phyloP scores from a whole-genome alignment of 1,140 invertebrate species.

The Ladona fulva region DNA sequence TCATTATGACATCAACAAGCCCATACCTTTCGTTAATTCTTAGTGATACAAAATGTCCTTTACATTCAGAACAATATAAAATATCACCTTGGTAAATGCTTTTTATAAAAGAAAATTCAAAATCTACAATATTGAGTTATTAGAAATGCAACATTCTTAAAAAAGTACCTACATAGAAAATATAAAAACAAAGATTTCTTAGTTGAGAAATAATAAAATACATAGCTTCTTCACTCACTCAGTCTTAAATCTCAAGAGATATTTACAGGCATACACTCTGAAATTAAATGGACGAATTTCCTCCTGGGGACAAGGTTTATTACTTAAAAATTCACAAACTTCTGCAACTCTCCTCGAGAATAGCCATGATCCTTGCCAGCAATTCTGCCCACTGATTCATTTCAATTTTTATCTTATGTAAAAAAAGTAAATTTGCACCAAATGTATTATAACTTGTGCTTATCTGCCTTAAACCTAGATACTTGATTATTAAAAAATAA shows the following conservation, averaged over 20 bases:
- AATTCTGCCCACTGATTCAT: no score
- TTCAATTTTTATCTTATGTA: not conserved
- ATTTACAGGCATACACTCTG: not conserved
- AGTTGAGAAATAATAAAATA: slow-evolving; percentile 9
- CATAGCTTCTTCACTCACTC: not conserved
- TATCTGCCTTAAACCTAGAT: not conserved
- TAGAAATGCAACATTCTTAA: not conserved
- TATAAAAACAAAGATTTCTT: not conserved
- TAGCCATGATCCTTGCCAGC: no score
- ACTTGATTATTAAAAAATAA: not conserved
- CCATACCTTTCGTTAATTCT: not conserved
- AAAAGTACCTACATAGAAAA: not conserved
- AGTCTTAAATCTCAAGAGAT: slow-evolving; percentile 10
- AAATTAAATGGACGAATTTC: not conserved
- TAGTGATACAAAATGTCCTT: not conserved
- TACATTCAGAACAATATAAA: not conserved
- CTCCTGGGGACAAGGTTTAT: not conserved
- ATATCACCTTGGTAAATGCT: not conserved
- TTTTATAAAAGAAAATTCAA: not conserved
- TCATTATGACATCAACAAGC: not conserved
- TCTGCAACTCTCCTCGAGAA: no score
- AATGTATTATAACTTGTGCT: not conserved
- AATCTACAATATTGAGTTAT: not conserved
- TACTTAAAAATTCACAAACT: no score
- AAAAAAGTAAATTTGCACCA: not conserved